These are phyloP conservation scores for Platyura marginata DNA, from an alignment of 1,140 invertebrate species.

Conservation along the genomic window DNA sequence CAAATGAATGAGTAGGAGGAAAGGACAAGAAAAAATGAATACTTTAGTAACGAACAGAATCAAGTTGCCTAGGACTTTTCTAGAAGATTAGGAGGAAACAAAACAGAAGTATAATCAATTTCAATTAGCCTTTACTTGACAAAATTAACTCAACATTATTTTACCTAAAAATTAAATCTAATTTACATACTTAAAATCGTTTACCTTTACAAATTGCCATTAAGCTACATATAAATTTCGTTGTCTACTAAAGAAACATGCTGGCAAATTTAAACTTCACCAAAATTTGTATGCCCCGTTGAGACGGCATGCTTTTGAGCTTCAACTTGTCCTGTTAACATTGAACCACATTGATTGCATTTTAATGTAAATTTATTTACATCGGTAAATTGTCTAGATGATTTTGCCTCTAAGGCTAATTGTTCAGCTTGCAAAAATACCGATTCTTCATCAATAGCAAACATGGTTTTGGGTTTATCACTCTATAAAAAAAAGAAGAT, in stretches of 20 bases:
- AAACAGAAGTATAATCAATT: too few species aligned
- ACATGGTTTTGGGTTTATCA: slow-evolving; percentile 55
- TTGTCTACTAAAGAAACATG: not conserved
- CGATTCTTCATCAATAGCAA: slow-evolving; percentile 50
- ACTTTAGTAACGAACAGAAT: too few species aligned
- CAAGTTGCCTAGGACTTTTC: too few species aligned
- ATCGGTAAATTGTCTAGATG: slow-evolving; percentile 71
- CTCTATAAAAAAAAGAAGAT: slow-evolving; percentile 29
- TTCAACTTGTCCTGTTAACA: slow-evolving; percentile 55
- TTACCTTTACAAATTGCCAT: too few species aligned
- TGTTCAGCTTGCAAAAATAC: slow-evolving; percentile 62
- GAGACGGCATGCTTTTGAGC: slow-evolving; percentile 68
- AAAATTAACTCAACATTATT: too few species aligned
- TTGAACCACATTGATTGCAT: slow-evolving; percentile 57
- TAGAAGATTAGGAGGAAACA: too few species aligned
- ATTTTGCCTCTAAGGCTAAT: slow-evolving; percentile 71
- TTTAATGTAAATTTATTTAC: slow-evolving; percentile 68
- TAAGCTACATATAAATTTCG: too few species aligned
- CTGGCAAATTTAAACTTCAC: slow-evolving; percentile 44
- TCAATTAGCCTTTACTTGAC: too few species aligned
- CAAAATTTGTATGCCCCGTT: slow-evolving; percentile 73
- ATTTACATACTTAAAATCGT: too few species aligned
- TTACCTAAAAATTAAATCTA: too few species aligned
- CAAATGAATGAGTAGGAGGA: too few species aligned
- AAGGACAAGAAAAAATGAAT: too few species aligned